phyloP scores from a whole-genome alignment of 2,113 vertebrate genomes.

The Leucoraja erinaceus region DNA sequence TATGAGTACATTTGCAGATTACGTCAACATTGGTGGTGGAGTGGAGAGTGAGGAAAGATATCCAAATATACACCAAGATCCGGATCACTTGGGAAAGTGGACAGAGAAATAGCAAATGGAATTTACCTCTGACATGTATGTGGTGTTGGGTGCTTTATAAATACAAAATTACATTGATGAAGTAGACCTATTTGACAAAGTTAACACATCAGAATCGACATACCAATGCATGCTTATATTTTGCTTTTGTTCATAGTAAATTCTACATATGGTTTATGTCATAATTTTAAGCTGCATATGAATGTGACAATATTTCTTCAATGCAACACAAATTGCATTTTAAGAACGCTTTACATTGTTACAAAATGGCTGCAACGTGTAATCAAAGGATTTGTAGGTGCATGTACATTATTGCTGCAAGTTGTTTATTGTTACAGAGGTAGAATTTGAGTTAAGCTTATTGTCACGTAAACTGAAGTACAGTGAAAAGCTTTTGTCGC shows the following conservation, averaged over 20 bases:
- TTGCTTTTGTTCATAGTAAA: background rate
- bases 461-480: too few relatives aligned
- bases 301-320: background rate
- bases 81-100: too few relatives aligned
- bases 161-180: background rate
- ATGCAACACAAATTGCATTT: background rate
- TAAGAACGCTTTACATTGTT: background rate
- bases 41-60: too few relatives aligned
- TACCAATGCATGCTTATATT: background rate
- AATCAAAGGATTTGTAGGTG: background rate
- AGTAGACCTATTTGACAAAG: background rate
- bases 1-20: too few relatives aligned
- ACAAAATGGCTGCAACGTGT: background rate
- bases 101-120: too few relatives aligned
- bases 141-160: background rate
- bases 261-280: background rate
- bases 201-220: background rate
- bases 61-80: too few relatives aligned
- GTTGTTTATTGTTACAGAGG: too few relatives aligned
- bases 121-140: too few relatives aligned
- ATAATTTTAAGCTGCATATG: background rate
- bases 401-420: too few relatives aligned
- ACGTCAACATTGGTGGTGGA: too few relatives aligned
- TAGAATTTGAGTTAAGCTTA: too few relatives aligned
- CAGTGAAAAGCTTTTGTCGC: too few relatives aligned